A percentile compares a stretch with the other conserved stretches of the same genome.
Evolutionary conservation across 2,888 invertebrate species (phyloP).

Genomic region (Lottia gigantea): DNA sequence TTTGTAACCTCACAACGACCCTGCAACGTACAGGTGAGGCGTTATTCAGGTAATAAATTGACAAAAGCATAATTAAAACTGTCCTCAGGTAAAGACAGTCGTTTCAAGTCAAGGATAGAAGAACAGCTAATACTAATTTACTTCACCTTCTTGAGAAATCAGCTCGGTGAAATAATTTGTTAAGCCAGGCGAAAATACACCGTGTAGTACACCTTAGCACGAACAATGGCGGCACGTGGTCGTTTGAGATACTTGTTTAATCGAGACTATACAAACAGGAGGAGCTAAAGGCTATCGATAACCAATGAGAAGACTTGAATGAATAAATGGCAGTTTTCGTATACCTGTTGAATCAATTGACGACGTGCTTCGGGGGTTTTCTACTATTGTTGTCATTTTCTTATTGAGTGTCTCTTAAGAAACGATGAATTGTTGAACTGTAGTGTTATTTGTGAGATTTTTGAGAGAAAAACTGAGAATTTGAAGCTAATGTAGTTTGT

Average conservation of each 20-base stretch:
- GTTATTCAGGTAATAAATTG: no score
- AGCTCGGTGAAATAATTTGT: background rate
- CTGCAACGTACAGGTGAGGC: no score
- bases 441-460: background rate
- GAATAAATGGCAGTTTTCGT: background rate
- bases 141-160: conserved; percentile 5
- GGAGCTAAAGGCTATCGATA: background rate
- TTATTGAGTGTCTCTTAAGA: background rate
- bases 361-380: conserved; percentile 2
- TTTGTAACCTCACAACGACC: no score
- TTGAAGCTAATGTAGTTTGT: no score
- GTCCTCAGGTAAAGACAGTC: no score
- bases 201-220: background rate
- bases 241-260: background rate
- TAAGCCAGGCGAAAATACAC: background rate
- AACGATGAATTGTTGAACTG: conserved; percentile 2
- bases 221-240: background rate
- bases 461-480: background rate
- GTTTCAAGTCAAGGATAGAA: no score
- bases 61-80: no score
- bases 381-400: conserved; percentile 9
- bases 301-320: background rate
- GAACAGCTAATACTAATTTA: background rate
- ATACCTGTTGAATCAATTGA: background rate
- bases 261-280: background rate